Conservation (phyloP, 2,113 vertebrate species). For the Canis aureus region DNA sequence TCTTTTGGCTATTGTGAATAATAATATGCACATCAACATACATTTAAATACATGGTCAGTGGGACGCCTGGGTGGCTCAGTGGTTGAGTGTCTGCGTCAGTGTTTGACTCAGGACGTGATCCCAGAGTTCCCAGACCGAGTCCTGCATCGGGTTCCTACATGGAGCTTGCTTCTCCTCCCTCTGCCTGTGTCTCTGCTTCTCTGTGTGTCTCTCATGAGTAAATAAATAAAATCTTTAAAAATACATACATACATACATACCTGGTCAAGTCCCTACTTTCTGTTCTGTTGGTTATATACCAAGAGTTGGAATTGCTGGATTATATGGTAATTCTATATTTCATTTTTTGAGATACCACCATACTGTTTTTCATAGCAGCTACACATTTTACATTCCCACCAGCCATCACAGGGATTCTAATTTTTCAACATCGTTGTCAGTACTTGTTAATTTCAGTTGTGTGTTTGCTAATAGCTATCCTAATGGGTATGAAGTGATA, state of each 20-base stretch:
- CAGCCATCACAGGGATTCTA: background rate
- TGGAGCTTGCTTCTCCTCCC: too few species aligned
- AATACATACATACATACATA: background rate
- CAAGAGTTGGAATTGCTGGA: background rate
- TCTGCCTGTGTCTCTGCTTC: too few species aligned
- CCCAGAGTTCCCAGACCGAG: too few species aligned
- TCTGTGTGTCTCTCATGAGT: too few species aligned
- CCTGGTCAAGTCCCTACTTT: background rate
- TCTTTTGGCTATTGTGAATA: background rate
- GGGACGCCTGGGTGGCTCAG: too few species aligned
- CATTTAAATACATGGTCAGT: background rate
- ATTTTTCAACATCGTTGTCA: background rate
- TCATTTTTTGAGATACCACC: background rate
- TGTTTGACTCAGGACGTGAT: too few species aligned
- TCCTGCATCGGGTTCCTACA: too few species aligned
- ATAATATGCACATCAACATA: background rate
- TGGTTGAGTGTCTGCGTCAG: too few species aligned
- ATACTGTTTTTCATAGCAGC: background rate
- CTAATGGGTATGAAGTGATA: background rate
- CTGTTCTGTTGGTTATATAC: background rate
- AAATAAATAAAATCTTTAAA: too few species aligned
- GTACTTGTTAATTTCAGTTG: background rate
- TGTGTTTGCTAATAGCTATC: background rate
- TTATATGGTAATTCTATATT: background rate
- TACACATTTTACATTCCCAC: background rate